Base-by-base conservation (phyloP, 2,113 vertebrate genomes). In the Nibea coibor region DNA sequence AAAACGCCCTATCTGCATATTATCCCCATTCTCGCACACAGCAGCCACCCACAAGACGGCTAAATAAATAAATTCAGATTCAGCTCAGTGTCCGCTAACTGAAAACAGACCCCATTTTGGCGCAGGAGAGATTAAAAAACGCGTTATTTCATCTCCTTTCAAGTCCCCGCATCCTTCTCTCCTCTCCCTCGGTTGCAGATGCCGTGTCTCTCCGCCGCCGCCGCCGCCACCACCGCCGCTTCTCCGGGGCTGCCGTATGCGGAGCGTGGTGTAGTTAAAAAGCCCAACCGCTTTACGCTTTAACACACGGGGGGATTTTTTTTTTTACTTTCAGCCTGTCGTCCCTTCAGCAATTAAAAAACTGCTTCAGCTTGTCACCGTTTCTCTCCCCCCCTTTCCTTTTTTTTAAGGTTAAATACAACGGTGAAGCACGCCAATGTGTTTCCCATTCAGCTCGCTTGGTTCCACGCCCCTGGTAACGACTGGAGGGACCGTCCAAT, bases 391-490 rank as follows among this genome's bases (percentile, higher is more conserved):
- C 14, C n/a, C 22, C 35, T 58, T 5, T 8, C 7, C 1, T 39
- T 39, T 39, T 39, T 39, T 39, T 67, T 61, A n/a, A 47, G 73
- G 65, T 63, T 28, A 56, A n/a, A n/a, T 5, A 17, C 73, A 62
- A 76, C 86, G 78, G 73, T 10, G 81, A 82, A 65, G 28, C 50
- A 9, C 79, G 63, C 65, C 58, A 89, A 84, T 85, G 84, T 84
- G 88, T 84, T 89, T 83, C 88, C 76, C 92, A 92, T 87, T 89
- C 86, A 88, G 69, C 61, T 35, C 61, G 78, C 78, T 58, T 20
- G 80, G 89, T 24, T 91, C 91, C 91, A 94, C 93, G 93, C 93
- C 93, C 93, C 91, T 93, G 78, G 87, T 84, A 89, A 78, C 83
- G 86, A 77, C 80, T 16, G 63, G 68, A 58, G 64, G 68, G 35